phyloP scores from a whole-genome alignment of 2,797 vertebrate species.

The Rhinichthys osculus region DNA sequence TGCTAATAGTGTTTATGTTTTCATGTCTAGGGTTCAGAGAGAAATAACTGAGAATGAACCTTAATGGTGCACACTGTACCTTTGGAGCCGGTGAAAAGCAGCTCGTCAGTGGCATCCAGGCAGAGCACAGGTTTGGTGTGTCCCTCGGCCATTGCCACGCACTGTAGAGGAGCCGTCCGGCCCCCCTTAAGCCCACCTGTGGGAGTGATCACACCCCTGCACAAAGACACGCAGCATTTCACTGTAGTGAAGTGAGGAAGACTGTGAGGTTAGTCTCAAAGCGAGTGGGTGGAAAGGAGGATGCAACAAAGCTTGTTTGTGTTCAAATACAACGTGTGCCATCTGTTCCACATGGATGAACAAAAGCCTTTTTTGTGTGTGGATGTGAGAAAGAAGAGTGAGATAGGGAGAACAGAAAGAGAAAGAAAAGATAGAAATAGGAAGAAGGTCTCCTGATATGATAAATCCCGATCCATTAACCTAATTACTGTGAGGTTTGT shows the following conservation, averaged over 20 bases:
- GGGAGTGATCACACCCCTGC: slow-evolving; percentile 93
- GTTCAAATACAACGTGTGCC: slow-evolving; percentile 8
- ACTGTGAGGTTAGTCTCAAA: neutral
- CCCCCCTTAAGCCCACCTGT: slow-evolving; percentile 89
- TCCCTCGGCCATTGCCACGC: slow-evolving; percentile 92
- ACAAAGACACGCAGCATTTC: slow-evolving; percentile 52
- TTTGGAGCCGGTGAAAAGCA: slow-evolving; percentile 97
- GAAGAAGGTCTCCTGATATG: neutral
- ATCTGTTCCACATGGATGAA: slow-evolving; percentile 12
- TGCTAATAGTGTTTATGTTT: slow-evolving; percentile 1
- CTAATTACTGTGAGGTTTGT: neutral
- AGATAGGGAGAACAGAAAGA: neutral
- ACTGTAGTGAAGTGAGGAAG: slow-evolving; percentile 1
- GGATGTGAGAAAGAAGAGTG: slow-evolving; percentile 1
- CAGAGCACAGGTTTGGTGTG: slow-evolving; percentile 96
- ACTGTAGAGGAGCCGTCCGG: slow-evolving; percentile 92
- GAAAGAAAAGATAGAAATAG: neutral
- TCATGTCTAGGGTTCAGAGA: neutral
- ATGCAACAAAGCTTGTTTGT: slow-evolving; percentile 19
- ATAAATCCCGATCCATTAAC: neutral
- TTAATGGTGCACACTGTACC: slow-evolving; percentile 73
- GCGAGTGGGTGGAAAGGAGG: slow-evolving; percentile 10
- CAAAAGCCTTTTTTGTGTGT: neutral
- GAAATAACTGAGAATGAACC: neutral
- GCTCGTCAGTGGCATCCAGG: slow-evolving; percentile 94